These are phyloP conservation scores for Sylvicola cinctus DNA, from an alignment of 2,888 invertebrate genomes.

Conservation along the genomic window DNA sequence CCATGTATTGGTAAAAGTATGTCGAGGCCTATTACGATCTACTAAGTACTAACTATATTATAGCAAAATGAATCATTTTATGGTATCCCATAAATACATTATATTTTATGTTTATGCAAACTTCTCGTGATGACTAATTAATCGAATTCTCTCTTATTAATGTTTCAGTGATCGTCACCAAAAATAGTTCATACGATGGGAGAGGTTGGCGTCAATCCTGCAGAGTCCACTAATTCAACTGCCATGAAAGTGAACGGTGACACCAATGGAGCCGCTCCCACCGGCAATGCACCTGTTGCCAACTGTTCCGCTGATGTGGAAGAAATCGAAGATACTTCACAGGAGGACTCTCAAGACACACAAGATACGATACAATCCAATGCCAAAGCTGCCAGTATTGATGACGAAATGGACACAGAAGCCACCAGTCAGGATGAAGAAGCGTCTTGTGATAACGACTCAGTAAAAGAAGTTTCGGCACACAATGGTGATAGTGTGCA, in stretches of 20 bases:
- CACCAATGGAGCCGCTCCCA: slow-evolving; percentile 11
- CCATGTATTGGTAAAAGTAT: too few species aligned
- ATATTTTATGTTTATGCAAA: too few species aligned
- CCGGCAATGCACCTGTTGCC: slow-evolving; percentile 9
- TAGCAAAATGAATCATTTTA: too few species aligned
- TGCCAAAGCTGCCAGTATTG: slow-evolving; percentile 9
- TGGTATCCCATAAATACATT: too few species aligned
- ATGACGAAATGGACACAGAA: slow-evolving; percentile 18
- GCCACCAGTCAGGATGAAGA: slow-evolving; percentile 13
- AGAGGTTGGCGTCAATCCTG: slow-evolving; percentile 13
- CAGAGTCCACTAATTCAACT: slow-evolving; percentile 9
- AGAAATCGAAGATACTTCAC: slow-evolving; percentile 10
- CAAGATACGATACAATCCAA: slow-evolving; percentile 3
- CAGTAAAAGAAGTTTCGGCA: too few species aligned
- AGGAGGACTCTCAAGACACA: slow-evolving; percentile 8
- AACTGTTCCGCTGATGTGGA: slow-evolving; percentile 9
- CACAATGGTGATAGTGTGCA: too few species aligned
- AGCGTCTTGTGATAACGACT: background rate
- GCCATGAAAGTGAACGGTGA: slow-evolving; percentile 17
- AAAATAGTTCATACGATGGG: slow-evolving; percentile 7
- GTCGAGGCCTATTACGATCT: too few species aligned
- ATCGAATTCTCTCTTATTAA: too few species aligned
- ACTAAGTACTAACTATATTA: too few species aligned
- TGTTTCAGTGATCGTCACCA: too few species aligned
- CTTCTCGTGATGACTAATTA: too few species aligned